phyloP scores from a whole-genome alignment of 2,888 invertebrate species.

The Zhuqinia jingwanae region DNA sequence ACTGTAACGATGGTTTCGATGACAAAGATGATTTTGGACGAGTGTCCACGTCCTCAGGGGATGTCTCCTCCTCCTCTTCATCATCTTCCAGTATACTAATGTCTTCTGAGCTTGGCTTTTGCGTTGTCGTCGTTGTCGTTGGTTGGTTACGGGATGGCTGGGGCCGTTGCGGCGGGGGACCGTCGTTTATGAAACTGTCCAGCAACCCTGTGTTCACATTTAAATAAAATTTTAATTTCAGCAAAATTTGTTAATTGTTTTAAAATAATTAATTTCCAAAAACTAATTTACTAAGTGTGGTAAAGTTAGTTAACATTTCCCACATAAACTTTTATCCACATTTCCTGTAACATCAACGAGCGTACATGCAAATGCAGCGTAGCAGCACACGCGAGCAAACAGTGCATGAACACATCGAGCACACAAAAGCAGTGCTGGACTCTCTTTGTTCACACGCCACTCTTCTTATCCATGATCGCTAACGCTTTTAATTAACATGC shows the following conservation, averaged over 20 bases:
- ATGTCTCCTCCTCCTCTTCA: constrained; percentile 13
- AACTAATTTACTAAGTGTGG: neutral
- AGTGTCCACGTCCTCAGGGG: neutral
- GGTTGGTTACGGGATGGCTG: neutral
- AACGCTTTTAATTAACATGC: no score
- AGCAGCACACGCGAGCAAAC: no score
- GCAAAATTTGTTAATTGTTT: neutral
- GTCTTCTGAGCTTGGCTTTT: neutral
- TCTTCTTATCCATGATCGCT: no score
- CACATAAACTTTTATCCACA: no score
- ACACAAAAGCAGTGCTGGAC: no score
- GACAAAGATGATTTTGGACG: neutral
- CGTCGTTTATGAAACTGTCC: constrained; percentile 60
- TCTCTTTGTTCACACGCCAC: no score
- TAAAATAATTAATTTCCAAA: neutral
- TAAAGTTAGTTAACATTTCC: neutral
- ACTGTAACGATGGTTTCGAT: neutral
- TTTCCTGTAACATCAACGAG: neutral
- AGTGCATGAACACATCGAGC: no score
- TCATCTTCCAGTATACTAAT: neutral
- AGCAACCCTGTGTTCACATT: constrained; percentile 17
- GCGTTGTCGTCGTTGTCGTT: neutral
- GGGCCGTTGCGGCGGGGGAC: neutral
- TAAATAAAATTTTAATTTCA: neutral
- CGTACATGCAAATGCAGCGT: neutral